A percentile compares a stretch with the other conserved stretches of the same genome.
phyloP scores from a whole-genome alignment of 2,797 vertebrate genomes.

The Crenichthys baileyi region DNA sequence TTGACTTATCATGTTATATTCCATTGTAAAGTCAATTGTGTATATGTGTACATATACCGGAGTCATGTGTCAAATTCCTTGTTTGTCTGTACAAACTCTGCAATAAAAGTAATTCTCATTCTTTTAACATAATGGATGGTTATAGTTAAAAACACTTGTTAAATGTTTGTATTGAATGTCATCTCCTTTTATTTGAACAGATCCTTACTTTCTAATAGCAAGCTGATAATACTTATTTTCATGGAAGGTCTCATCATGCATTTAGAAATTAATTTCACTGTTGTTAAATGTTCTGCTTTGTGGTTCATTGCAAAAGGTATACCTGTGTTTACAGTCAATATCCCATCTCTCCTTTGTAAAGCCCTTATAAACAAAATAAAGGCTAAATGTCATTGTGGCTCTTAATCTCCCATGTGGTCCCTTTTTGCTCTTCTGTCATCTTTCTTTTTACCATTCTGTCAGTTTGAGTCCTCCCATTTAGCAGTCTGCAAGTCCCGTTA shows the following conservation, averaged over 20 bases:
- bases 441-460: conserved; percentile 28
- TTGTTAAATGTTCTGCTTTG: neutral
- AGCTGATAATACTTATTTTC: neutral
- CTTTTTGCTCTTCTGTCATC: conserved; percentile 3
- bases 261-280: neutral
- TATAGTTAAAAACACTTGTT: neutral
- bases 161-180: neutral
- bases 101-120: neutral
- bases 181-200: neutral
- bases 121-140: neutral
- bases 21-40: no score
- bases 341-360: conserved; percentile 8
- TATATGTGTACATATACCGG: no score
- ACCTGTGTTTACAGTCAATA: neutral
- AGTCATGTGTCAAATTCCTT: no score
- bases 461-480: conserved; percentile 48
- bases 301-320: neutral
- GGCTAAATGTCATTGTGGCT: conserved; percentile 1
- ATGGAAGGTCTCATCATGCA: neutral
- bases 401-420: conserved; percentile 15
- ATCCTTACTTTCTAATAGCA: neutral
- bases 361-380: conserved; percentile 12
- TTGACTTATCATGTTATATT: no score
- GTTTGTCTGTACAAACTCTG: no score
- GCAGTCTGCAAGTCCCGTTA: conserved; percentile 56